Conservation (phyloP, 1,140 invertebrate genomes). For the Adoxophyes honmai region DNA sequence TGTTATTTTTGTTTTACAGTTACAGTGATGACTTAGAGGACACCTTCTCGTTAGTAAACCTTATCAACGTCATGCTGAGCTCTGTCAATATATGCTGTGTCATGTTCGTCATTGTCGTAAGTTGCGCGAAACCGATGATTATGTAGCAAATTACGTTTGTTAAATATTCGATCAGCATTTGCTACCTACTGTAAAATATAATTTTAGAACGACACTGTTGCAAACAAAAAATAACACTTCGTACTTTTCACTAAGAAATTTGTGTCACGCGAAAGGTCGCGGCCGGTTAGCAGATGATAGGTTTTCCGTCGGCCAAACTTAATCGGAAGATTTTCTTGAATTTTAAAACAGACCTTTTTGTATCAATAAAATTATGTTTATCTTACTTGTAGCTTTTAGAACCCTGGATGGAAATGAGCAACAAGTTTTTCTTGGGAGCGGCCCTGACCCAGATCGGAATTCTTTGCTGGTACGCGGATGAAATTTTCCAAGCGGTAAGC, state of each 20-base stretch:
- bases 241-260: neutral
- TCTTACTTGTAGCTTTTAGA: conserved; percentile 49
- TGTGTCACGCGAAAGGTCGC: too few species aligned
- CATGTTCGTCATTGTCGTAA: conserved; percentile 59
- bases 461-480: conserved; percentile 63
- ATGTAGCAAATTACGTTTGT: too few species aligned
- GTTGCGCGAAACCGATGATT: neutral
- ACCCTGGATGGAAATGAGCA: conserved; percentile 58
- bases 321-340: neutral
- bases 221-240: too few species aligned
- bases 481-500: conserved; percentile 58
- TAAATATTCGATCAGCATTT: too few species aligned
- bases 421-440: conserved; percentile 57
- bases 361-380: conserved; percentile 4
- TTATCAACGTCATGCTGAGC: conserved; percentile 59
- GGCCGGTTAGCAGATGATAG: neutral
- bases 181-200: too few species aligned
- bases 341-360: neutral
- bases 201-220: too few species aligned
- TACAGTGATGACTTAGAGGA: conserved; percentile 59
- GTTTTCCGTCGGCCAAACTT: too few species aligned
- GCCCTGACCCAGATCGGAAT: conserved; percentile 61
- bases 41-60: conserved; percentile 54
- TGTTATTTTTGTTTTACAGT: too few species aligned
- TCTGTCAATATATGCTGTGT: conserved; percentile 64